These are phyloP conservation scores for Sciurus vulgaris DNA, from an alignment of 2,797 vertebrate genomes.

Conservation along the genomic window DNA sequence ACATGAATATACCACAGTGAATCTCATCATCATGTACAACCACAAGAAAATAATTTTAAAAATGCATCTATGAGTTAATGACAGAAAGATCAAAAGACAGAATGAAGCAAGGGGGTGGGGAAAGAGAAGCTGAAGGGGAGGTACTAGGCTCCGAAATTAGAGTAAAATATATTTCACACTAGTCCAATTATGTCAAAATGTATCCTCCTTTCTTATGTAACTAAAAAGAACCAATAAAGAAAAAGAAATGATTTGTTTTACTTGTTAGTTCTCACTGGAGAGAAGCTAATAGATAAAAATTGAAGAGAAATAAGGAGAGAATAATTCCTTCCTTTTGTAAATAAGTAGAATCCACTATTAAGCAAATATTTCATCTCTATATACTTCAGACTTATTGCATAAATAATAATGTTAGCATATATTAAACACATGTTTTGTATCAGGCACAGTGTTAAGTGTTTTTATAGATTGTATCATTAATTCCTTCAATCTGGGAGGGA, in stretches of 20 bases:
- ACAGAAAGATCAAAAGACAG: no score
- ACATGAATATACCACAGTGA: no score
- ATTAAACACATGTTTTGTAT: not conserved
- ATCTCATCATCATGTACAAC: no score
- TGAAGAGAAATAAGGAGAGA: not conserved
- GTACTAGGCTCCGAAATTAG: no score
- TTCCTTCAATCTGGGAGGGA: not conserved
- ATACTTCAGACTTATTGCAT: not conserved
- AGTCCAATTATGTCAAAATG: no score
- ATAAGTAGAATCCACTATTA: not conserved
- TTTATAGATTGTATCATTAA: not conserved
- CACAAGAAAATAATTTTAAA: no score
- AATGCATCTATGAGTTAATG: no score
- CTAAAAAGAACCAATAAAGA: no score
- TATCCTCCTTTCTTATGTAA: no score
- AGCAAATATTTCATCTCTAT: not conserved
- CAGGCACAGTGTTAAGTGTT: not conserved
- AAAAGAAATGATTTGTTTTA: conserved; percentile 6
- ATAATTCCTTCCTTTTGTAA: not conserved
- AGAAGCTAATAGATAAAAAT: not conserved
- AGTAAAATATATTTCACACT: no score
- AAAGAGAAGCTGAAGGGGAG: no score
- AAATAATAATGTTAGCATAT: not conserved
- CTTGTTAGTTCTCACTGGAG: not conserved
- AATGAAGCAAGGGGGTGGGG: no score